A percentile compares a stretch with the other conserved stretches of the same genome.
Conservation (phyloP, 1,140 invertebrate species). For the Drosophila pachea region DNA sequence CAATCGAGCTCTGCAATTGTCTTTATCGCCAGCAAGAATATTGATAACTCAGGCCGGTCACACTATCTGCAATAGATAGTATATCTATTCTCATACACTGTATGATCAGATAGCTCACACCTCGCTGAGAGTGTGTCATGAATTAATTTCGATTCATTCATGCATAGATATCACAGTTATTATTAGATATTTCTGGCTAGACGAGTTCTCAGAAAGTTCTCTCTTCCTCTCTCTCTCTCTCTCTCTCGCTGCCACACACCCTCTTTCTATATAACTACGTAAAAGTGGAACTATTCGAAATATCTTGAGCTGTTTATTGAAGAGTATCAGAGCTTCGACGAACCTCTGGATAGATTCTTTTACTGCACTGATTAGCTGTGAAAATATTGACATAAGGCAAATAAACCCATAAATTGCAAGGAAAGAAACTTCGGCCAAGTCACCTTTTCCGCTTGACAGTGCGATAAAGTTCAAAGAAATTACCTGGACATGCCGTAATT, state of each 20-base stretch:
- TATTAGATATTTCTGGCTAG: no score
- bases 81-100: background rate
- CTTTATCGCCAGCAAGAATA: slow-evolving; percentile 10
- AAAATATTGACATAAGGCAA: slow-evolving; percentile 20
- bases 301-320: background rate
- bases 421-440: slow-evolving; percentile 35
- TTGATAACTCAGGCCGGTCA: background rate
- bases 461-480: slow-evolving; percentile 34
- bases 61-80: slow-evolving; percentile 17
- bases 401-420: slow-evolving; percentile 61
- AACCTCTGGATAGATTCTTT: background rate
- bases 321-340: background rate
- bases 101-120: no score
- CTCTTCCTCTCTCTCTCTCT: no score
- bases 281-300: background rate
- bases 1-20: background rate
- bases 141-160: no score
- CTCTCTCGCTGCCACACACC: no score
- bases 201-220: no score
- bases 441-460: slow-evolving; percentile 41
- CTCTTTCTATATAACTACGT: no score
- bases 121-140: no score
- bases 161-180: no score
- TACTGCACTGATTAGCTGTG: slow-evolving; percentile 14
- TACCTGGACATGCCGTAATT: slow-evolving; percentile 38